Conservation (phyloP, 2,797 vertebrate species). For the Picus viridis region DNA sequence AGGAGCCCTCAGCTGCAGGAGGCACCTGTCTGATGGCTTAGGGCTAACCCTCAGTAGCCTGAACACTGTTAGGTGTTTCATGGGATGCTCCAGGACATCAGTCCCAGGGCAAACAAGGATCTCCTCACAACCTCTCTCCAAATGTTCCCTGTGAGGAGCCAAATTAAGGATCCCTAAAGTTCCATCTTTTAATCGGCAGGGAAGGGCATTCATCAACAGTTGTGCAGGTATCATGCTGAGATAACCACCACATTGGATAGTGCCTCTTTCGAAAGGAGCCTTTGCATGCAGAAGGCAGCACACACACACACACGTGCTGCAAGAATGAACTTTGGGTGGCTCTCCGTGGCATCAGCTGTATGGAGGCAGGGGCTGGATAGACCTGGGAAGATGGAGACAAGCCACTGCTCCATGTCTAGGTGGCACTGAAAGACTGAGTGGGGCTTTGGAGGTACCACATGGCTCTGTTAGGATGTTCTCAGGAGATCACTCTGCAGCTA, state of each 20-base stretch:
- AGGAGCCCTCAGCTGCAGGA: neutral
- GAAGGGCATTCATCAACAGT: neutral
- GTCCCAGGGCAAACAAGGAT: neutral
- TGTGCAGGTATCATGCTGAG: accelerated
- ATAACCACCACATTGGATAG: accelerated
- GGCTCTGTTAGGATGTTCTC: neutral
- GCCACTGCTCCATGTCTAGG: accelerated
- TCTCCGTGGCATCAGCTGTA: neutral
- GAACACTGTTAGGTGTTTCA: neutral
- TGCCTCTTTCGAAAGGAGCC: neutral
- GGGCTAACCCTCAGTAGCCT: neutral
- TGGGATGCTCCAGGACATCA: neutral
- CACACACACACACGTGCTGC: accelerated
- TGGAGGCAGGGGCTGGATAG: neutral
- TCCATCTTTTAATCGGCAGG: neutral
- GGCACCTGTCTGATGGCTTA: accelerated
- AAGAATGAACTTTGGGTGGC: neutral
- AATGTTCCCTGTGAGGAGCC: neutral
- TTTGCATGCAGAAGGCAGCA: neutral
- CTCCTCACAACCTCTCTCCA: neutral
- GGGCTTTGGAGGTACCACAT: neutral
- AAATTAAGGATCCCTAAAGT: neutral
- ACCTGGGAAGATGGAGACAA: neutral
- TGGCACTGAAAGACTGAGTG: neutral
- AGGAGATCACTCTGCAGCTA: neutral